Base-by-base conservation (phyloP, 2,797 vertebrate genomes). In the Acropternis orthonyx region DNA sequence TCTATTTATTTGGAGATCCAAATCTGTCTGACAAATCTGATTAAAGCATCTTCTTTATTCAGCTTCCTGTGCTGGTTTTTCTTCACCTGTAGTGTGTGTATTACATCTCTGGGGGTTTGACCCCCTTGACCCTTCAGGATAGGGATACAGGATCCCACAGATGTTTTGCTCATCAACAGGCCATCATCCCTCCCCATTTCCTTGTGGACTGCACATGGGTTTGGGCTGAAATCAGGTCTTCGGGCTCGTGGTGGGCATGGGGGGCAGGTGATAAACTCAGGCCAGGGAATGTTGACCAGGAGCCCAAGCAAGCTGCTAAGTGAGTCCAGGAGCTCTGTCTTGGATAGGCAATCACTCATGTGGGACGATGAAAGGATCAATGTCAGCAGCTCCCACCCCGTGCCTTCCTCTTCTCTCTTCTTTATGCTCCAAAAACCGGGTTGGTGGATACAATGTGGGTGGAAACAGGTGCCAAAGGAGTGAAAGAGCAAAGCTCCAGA, bases 1-100 rank as follows among this genome's bases (percentile, higher is more conserved):
- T 91, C 93, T 97, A 96, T 97, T 97, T 97, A 97, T 97, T 96
- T 96, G 95, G 87, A 95, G 94, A 94, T 86, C 67, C 34, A 48
- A 75, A 78, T 68, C 94, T 96, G 83, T 82, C 68, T 32, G 85
- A 90, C 27, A 81, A 86, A 93, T 46, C 68, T 67, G 49, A 97
- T 92, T 97, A 97, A 97, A 96, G 34, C 4, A 0, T 65, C 85
- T 91, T 96, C 76, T 84, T 82, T 85, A 94, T 94, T 95, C 89
- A 92, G 5, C 51, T 67, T 66, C 43, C 39, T 27, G 55, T 48
- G 43, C 28, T 1, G 7, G 14, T 52, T 95, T 55, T 96, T 18
- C 43, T 81, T 94, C 54, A 28, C 43, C 27, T 2, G 1, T 9
- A 27, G 63, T 44, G 36, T 74, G 28, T 1, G 4, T 19, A 28